phyloP scores from a whole-genome alignment of 2,113 vertebrate species.

The Pangasianodon hypophthalmus region DNA sequence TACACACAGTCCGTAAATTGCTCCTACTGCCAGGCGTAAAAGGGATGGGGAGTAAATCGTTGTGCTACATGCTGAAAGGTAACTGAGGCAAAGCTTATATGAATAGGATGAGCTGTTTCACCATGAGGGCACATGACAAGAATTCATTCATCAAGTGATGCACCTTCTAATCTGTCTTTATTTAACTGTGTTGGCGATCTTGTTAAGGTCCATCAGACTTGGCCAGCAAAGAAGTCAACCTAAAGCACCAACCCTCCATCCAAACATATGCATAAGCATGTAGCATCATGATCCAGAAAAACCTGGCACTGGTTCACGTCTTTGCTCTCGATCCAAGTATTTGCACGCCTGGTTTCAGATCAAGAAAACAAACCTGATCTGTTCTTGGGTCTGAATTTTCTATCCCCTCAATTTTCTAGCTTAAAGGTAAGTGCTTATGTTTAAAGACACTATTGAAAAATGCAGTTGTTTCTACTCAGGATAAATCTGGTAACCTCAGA shows the following conservation, averaged over 20 bases:
- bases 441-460: not conserved
- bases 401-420: not conserved
- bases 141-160: not conserved
- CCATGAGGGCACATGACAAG: not conserved
- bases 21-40: conserved; percentile 38
- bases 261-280: not conserved
- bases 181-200: not conserved
- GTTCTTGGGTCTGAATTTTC: not conserved
- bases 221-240: not conserved
- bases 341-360: not conserved
- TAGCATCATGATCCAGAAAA: not conserved
- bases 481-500: not conserved
- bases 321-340: not conserved
- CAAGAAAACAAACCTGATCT: not conserved
- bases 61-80: conserved; percentile 20
- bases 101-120: conserved; percentile 14
- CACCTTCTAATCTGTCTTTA: not conserved
- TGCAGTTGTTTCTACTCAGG: not conserved
- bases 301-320: not conserved
- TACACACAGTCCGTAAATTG: conserved; percentile 47
- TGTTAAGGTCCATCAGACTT: not conserved
- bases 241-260: not conserved
- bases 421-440: not conserved
- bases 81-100: not conserved
- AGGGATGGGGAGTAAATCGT: conserved; percentile 35